Percentiles rank a stretch among this genome's conserved stretches.
Evolutionary conservation across 2,888 invertebrate species (phyloP).

Genomic region (Drosophila leonis): DNA sequence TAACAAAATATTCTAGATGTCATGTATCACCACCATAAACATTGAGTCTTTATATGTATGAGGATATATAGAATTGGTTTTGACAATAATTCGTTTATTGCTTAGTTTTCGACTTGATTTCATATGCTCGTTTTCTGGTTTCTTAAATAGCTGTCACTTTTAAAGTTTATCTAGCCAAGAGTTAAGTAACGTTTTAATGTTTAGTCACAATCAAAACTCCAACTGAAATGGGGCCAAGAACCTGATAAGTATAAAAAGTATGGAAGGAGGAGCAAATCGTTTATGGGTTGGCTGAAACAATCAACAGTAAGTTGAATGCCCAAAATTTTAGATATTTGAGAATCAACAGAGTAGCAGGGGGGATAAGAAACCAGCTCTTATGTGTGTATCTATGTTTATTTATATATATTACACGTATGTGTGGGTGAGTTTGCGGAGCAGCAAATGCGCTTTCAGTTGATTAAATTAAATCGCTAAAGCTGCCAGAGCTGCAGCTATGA

Average conservation of each 20-base stretch:
- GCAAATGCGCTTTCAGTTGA: constrained; percentile 80
- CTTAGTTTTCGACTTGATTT: no score
- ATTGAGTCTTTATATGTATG: no score
- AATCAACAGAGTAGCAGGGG: constrained; percentile 19
- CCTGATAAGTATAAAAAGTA: background rate
- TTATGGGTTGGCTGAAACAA: constrained; percentile 33
- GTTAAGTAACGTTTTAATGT: background rate
- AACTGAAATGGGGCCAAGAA: background rate
- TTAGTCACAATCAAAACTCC: background rate
- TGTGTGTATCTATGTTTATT: constrained; percentile 16
- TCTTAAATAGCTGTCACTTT: no score
- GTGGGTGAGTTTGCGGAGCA: constrained; percentile 56
- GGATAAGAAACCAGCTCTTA: constrained; percentile 38
- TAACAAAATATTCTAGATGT: no score
- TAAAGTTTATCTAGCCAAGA: background rate
- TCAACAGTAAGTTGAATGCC: constrained; percentile 50
- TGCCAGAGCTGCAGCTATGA: constrained; percentile 60
- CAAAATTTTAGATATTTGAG: constrained; percentile 56
- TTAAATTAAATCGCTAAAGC: constrained; percentile 79
- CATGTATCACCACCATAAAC: no score
- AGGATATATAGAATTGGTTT: no score
- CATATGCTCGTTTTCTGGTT: no score
- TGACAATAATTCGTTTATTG: background rate
- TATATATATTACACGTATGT: constrained; percentile 3
- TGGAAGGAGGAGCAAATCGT: no score